Evolutionary conservation across 1,140 invertebrate genomes (phyloP), one percentile per base, ranked within the genome.

Genomic region (Dendrolimus punctatus): DNA sequence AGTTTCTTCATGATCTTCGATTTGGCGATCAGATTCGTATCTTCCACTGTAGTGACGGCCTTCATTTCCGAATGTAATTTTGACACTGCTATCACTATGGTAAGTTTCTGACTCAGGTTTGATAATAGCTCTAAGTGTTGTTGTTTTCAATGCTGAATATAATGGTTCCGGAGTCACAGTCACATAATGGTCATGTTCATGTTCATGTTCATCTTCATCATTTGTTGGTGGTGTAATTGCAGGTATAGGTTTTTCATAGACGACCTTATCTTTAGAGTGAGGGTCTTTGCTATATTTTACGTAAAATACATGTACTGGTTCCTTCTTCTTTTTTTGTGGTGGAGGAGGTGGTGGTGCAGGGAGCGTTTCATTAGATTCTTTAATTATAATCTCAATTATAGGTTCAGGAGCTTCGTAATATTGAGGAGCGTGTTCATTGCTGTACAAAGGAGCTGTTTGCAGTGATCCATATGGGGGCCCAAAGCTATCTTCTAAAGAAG

Each of bases 341-440:
- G 89, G 84, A 5, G 89, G 79, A 0, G 89, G 87, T 0, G 89
- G 91, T n/a, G 91, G 90, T 4, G 91, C 88, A 0, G 94, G 93
- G 4, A 95, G 73, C 0, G 93, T 90, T 62, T 95, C 93, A 73
- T 96, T 96, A 0, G 94, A 95, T 80, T 96, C 95, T 71, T 95
- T 95, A 49, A 96, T 95, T 51, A 96, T 96, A 59, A 96, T 96
- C 83, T 96, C 95, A 57, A 96, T 96, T 46, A 96, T 96, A 8
- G 95, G 95, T 73, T 96, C 95, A 0, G 94, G 94, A 53, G 94
- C 93, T 62, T 93, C 92, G 6, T 90, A 85, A 68, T 95, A 93
- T 55, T 93, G 90, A 40, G 69, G 74, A 6, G 89, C 89, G 46
- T 77, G 70, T 50, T 89, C 85, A 57, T 89, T 76, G 46, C 78